Conservation (phyloP, 2,888 invertebrate species). For the Idaea straminata region DNA sequence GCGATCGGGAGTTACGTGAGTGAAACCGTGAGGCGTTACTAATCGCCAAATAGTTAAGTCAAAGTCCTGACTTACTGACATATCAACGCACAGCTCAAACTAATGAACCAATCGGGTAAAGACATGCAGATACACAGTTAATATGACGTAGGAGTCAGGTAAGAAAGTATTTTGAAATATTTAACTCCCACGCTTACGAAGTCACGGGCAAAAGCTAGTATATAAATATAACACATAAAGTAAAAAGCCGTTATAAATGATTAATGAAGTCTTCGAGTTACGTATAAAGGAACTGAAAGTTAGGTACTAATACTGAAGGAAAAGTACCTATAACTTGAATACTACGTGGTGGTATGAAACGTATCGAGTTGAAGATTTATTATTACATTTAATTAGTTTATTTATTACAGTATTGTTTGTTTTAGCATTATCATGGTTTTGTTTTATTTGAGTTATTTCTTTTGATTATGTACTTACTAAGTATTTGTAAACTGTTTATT, state of each 20-base stretch:
- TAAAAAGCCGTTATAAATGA: background rate
- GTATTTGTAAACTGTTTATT: background rate
- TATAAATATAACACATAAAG: constrained; percentile 8
- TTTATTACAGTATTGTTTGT: background rate
- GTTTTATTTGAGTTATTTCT: background rate
- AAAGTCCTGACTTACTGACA: too few species aligned
- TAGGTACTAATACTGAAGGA: background rate
- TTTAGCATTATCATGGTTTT: background rate
- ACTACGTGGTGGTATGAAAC: background rate
- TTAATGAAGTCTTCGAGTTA: background rate
- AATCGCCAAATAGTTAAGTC: too few species aligned
- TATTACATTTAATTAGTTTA: background rate
- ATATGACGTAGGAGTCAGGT: too few species aligned
- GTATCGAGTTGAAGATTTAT: background rate
- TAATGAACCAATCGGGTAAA: too few species aligned
- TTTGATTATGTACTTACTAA: background rate
- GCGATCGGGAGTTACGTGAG: too few species aligned
- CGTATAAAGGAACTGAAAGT: background rate
- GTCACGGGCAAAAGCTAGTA: background rate
- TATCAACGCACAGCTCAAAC: too few species aligned
- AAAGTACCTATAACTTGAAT: background rate
- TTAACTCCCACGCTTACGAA: too few species aligned
- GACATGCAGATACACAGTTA: too few species aligned
- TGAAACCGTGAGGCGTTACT: too few species aligned
- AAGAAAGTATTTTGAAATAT: too few species aligned